Conservation (phyloP, 2,888 invertebrate species). For the Myopa testacea region DNA sequence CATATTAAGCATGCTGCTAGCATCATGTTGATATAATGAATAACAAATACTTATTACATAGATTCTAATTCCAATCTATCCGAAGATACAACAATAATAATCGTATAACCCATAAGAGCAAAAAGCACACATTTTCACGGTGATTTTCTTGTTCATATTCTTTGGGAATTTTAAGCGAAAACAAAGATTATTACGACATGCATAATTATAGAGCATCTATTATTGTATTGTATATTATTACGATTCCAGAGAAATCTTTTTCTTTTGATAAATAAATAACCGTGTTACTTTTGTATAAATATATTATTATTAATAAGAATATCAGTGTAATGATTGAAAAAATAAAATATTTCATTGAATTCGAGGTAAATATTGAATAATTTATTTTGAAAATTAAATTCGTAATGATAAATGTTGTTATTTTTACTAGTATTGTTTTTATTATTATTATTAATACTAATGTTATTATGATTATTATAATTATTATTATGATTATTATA, state of each 20-base stretch:
- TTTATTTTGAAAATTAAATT: background rate
- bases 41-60: conserved; percentile 15
- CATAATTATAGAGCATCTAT: too few species aligned
- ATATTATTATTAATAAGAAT: background rate
- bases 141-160: too few species aligned
- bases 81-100: background rate
- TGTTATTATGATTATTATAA: conserved; percentile 9
- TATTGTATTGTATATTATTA: too few species aligned
- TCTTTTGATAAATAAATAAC: too few species aligned
- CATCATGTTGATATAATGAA: conserved; percentile 29
- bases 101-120: background rate
- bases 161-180: too few species aligned
- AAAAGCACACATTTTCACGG: too few species aligned
- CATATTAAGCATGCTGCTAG: conserved; percentile 26
- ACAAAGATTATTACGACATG: too few species aligned
- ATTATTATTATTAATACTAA: background rate
- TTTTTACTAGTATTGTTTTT: background rate
- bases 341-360: too few species aligned
- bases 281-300: background rate
- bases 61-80: background rate
- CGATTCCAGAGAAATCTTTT: too few species aligned
- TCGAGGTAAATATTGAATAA: too few species aligned
- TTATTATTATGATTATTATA: background rate
- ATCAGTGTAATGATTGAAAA: background rate
- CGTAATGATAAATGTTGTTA: background rate